phyloP scores from a whole-genome alignment of 2,113 vertebrate genomes.

The Seriola rivoliana region DNA sequence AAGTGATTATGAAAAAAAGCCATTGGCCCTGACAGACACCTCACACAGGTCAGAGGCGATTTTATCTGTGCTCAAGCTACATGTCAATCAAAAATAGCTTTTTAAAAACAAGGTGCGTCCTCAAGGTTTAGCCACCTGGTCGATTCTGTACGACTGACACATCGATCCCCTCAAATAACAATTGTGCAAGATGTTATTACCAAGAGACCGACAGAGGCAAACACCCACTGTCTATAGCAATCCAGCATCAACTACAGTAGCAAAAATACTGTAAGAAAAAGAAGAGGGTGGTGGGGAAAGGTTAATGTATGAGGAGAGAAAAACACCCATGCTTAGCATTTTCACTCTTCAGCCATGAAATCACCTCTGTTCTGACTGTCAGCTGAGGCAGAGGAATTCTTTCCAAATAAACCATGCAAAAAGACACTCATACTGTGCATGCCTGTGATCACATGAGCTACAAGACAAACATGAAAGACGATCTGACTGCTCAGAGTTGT shows the following conservation, averaged over 20 bases:
- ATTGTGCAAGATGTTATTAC: slow-evolving; percentile 34
- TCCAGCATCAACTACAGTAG: neutral
- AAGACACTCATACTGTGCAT: slow-evolving; percentile 44
- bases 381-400: slow-evolving; percentile 45
- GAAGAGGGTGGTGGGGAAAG: neutral
- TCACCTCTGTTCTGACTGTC: slow-evolving; percentile 19
- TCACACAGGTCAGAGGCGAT: neutral
- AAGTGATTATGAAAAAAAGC: neutral
- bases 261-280: neutral
- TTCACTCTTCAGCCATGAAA: neutral
- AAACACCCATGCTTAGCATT: neutral
- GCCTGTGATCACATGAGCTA: slow-evolving; percentile 55
- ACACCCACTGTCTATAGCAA: neutral
- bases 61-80: neutral
- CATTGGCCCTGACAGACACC: too few relatives aligned
- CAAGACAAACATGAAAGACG: slow-evolving; percentile 49
- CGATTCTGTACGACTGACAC: neutral
- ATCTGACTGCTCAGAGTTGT: slow-evolving; percentile 12
- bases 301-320: neutral
- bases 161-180: neutral
- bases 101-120: slow-evolving; percentile 5
- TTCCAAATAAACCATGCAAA: neutral
- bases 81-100: neutral
- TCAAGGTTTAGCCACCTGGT: neutral
- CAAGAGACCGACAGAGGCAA: neutral